A percentile compares a stretch with the other conserved stretches of the same genome.
phyloP scores from a whole-genome alignment of 1,140 invertebrate species.

The Euura saliciscinereae region DNA sequence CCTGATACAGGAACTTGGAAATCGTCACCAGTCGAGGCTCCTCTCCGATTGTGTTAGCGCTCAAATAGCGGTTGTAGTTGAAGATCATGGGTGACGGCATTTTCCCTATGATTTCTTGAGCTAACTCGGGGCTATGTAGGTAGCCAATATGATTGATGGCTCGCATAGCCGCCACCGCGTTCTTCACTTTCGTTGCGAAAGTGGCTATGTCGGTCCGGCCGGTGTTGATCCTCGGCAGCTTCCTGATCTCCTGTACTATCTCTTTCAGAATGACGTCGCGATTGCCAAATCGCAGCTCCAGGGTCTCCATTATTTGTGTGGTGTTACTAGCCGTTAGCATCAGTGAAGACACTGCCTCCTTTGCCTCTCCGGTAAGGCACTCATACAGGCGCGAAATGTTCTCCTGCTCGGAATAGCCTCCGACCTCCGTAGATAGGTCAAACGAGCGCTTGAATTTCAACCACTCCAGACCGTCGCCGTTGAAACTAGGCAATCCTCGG shows the following conservation, averaged over 20 bases:
- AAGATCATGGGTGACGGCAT: neutral
- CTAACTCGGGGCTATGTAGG: slow-evolving; percentile 7
- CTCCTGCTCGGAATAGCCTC: slow-evolving; percentile 7
- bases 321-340: neutral
- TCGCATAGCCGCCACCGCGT: slow-evolving; percentile 9
- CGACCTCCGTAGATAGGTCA: slow-evolving; percentile 6
- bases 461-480: slow-evolving; percentile 11
- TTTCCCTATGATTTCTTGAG: neutral
- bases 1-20: too few relatives aligned
- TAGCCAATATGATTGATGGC: slow-evolving; percentile 8
- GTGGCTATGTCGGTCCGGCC: neutral
- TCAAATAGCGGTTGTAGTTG: slow-evolving; percentile 15
- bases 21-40: too few relatives aligned
- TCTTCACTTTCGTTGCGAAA: slow-evolving; percentile 11
- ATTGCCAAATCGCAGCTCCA: neutral
- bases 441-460: neutral
- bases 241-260: slow-evolving; percentile 9
- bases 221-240: neutral
- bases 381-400: slow-evolving; percentile 5
- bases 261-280: neutral
- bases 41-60: neutral
- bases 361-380: neutral
- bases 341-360: neutral
- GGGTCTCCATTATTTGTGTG: neutral
- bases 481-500: neutral